These are phyloP conservation scores for Pipistrellus kuhlii DNA, from an alignment of 2,797 vertebrate species.

Conservation along the genomic window DNA sequence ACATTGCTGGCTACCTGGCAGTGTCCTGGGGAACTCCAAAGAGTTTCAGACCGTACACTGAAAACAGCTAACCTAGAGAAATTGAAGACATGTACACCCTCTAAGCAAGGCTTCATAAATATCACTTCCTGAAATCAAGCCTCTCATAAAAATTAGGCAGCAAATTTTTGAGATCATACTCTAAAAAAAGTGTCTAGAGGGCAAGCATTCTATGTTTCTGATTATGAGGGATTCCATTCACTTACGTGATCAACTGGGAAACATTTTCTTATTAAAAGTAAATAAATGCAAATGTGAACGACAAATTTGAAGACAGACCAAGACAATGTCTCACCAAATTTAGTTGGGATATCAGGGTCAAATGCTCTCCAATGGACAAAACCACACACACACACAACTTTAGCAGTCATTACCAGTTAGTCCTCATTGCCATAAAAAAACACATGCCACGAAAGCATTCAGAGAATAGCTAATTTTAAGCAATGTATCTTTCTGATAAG, in stretches of 20 bases:
- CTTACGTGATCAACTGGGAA: not conserved
- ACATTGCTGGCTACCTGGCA: not conserved
- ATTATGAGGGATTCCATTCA: not conserved
- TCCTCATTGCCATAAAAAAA: not conserved
- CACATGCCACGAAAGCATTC: not conserved
- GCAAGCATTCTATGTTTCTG: not conserved
- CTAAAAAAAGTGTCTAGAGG: not conserved
- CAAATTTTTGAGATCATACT: not conserved
- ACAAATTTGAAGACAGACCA: not conserved
- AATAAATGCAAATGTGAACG: too few relatives aligned
- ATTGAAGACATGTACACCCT: not conserved
- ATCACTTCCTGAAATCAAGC: not conserved
- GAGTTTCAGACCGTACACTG: not conserved
- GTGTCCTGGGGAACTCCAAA: not conserved
- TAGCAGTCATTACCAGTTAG: not conserved
- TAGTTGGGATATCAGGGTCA: not conserved
- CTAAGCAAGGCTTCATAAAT: not conserved
- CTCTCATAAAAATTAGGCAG: not conserved
- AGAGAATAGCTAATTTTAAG: not conserved
- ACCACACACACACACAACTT: not conserved
- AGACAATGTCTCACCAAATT: not conserved
- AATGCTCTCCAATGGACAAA: not conserved
- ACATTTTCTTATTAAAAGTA: not conserved
- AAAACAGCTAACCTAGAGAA: not conserved
- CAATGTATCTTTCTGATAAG: not conserved